phyloP scores from a whole-genome alignment of 2,113 vertebrate genomes.

The Mandrillus leucophaeus region DNA sequence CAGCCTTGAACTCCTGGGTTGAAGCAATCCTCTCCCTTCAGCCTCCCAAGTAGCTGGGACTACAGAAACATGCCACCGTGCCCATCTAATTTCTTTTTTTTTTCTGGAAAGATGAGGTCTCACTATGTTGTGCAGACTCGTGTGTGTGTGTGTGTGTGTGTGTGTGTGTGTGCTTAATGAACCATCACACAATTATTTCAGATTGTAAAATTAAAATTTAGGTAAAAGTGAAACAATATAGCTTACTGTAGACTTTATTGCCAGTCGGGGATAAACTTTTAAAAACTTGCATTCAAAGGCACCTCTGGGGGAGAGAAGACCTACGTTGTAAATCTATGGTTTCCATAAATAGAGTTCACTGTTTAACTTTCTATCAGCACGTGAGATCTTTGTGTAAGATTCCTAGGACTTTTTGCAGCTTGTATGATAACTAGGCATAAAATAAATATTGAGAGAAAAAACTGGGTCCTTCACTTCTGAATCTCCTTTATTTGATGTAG shows the following conservation, averaged over 20 bases:
- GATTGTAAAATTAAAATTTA: constrained; percentile 17
- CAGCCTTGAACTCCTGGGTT: no score
- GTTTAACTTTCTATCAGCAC: constrained; percentile 6
- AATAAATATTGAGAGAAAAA: constrained; percentile 30
- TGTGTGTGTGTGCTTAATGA: not conserved
- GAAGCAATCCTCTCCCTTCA: no score
- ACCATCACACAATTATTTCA: not conserved
- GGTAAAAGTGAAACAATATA: not conserved
- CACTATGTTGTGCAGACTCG: no score
- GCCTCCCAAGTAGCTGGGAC: no score
- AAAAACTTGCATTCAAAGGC: constrained; percentile 5
- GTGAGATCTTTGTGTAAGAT: not conserved
- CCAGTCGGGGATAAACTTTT: not conserved
- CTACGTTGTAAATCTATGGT: not conserved
- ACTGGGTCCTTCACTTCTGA: not conserved
- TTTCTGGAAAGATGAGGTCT: no score
- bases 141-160: no score
- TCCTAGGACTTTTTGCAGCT: not conserved
- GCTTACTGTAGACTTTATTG: not conserved
- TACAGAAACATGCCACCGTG: no score
- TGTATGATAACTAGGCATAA: not conserved
- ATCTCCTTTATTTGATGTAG: constrained; percentile 60
- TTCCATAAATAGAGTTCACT: not conserved
- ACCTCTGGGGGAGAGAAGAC: not conserved
- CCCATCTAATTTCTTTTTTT: no score